Evolutionary conservation across 2,888 invertebrate genomes (phyloP).

Genomic region (Alloscopus bannaensis): DNA sequence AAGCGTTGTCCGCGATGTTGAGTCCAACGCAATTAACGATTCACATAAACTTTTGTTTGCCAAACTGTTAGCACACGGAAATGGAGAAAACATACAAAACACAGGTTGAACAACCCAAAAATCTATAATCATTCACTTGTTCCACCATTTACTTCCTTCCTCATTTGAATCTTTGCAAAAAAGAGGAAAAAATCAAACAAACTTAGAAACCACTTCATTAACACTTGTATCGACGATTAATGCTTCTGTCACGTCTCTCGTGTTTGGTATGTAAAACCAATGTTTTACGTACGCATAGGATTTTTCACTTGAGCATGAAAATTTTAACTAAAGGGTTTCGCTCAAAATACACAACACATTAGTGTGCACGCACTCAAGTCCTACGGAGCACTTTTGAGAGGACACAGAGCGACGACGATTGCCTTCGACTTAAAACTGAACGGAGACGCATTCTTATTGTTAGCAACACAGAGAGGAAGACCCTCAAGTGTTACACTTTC

Average conservation of each 20-base stretch:
- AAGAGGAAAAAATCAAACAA: neutral
- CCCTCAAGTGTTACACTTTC: slow-evolving; percentile 63
- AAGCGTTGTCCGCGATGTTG: no score
- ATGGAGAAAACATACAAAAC: neutral
- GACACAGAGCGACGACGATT: neutral
- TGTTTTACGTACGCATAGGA: neutral
- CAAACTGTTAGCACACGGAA: neutral
- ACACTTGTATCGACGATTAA: neutral
- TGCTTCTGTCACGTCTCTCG: neutral
- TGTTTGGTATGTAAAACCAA: no score
- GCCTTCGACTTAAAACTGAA: neutral
- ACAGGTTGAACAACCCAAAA: neutral
- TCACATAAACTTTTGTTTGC: no score
- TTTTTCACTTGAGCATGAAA: neutral
- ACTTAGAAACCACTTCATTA: neutral
- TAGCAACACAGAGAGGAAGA: slow-evolving; percentile 31
- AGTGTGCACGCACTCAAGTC: neutral
- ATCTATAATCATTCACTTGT: neutral
- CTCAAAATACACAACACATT: neutral
- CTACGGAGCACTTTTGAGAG: neutral
- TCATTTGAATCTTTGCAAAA: neutral
- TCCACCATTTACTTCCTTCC: neutral
- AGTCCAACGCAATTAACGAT: no score
- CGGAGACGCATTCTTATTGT: neutral
- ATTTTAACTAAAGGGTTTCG: neutral